Conservation (phyloP, 2,797 vertebrate genomes). For the Babyrousa celebensis region DNA sequence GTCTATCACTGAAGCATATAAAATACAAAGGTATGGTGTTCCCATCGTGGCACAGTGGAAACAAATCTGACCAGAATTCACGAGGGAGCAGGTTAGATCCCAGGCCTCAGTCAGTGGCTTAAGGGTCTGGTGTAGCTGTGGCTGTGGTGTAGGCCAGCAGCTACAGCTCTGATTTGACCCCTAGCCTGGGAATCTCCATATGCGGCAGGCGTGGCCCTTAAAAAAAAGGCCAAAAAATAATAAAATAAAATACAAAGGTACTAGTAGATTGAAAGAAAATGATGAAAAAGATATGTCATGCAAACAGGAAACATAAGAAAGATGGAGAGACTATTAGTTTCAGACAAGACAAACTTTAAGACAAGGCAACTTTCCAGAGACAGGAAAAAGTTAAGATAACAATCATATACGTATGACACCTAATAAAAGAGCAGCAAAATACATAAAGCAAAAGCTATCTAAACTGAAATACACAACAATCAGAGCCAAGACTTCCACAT, state of each 20-base stretch:
- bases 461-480: conserved; percentile 15
- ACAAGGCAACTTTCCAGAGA: background rate
- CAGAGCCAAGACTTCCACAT: background rate
- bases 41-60: too few species aligned
- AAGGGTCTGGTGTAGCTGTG: too few species aligned
- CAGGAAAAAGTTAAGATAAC: conserved; percentile 14
- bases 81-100: too few species aligned
- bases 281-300: background rate
- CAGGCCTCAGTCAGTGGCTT: too few species aligned
- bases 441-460: conserved; percentile 8
- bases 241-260: conserved; percentile 18
- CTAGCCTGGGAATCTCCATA: too few species aligned
- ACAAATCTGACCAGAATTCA: too few species aligned
- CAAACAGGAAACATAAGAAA: conserved; percentile 17
- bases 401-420: background rate
- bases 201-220: too few species aligned
- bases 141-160: too few species aligned
- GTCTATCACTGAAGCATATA: conserved; percentile 16
- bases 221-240: too few species aligned
- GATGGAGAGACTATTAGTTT: background rate
- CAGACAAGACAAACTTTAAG: conserved; percentile 10
- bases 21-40: background rate
- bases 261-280: conserved; percentile 7
- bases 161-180: too few species aligned
- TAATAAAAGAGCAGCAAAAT: background rate